A percentile compares a stretch with the other conserved stretches of the same genome.
phyloP scores from a whole-genome alignment of 2,113 vertebrate species.

The Narcine bancroftii region DNA sequence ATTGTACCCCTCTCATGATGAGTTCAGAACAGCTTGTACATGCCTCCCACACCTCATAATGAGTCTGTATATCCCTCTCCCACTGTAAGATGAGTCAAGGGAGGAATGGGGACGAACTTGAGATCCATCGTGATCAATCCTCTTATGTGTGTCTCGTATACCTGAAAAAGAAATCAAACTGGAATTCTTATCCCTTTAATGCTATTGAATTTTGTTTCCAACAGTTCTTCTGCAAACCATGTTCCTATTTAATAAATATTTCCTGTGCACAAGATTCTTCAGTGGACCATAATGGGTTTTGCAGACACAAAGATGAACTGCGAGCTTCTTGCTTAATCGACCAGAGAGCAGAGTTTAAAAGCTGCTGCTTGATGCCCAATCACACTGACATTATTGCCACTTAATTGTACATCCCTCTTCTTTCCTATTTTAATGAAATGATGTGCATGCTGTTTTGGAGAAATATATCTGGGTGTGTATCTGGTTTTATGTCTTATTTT shows the following conservation, averaged over 20 bases:
- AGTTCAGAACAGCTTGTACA: too few relatives aligned
- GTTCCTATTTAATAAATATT: background rate
- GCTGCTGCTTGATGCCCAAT: constrained; percentile 28
- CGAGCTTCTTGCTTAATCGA: constrained; percentile 22
- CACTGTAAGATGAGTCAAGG: background rate
- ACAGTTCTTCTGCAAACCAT: background rate
- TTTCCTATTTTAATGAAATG: constrained; percentile 24
- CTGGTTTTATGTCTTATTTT: background rate
- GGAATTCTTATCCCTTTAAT: constrained; percentile 11
- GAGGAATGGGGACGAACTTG: background rate
- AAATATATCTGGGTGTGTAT: background rate
- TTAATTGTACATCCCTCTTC: constrained; percentile 26
- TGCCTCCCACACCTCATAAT: background rate
- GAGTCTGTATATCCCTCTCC: background rate
- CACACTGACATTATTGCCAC: constrained; percentile 27
- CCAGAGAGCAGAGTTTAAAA: constrained; percentile 25
- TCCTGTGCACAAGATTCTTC: background rate
- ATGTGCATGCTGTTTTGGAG: background rate
- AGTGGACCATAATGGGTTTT: constrained; percentile 34
- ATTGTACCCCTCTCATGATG: too few relatives aligned
- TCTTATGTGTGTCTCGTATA: too few relatives aligned
- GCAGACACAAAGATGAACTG: constrained; percentile 22
- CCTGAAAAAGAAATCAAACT: background rate
- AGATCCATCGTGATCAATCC: background rate
- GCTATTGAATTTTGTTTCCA: background rate